These are phyloP conservation scores for Myoxocephalus aenaeus DNA, from an alignment of 2,797 vertebrate genomes.

Conservation along the genomic window DNA sequence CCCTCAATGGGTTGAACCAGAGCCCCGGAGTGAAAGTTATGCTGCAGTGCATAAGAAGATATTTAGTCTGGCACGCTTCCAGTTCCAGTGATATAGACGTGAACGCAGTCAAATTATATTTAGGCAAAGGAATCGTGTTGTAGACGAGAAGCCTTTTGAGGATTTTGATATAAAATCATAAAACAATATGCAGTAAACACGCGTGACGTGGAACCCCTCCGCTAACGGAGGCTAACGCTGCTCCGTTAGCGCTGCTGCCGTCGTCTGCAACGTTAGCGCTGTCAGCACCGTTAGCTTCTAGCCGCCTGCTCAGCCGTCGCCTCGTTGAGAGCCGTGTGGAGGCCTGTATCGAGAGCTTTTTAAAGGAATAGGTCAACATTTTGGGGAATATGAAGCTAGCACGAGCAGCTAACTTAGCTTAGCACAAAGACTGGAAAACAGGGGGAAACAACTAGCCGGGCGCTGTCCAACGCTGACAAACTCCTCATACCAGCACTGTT, in stretches of 20 bases:
- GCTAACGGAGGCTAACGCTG: too few species aligned
- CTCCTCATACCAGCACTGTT: too few species aligned
- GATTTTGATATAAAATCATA: not conserved
- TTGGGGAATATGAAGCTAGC: too few species aligned
- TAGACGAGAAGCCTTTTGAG: not conserved
- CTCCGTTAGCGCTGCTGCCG: not conserved
- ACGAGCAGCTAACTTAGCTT: too few species aligned
- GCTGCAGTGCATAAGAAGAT: conserved; percentile 21
- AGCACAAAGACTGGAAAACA: not conserved
- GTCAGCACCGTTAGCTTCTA: too few species aligned
- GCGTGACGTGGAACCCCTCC: too few species aligned
- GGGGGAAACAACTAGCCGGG: too few species aligned
- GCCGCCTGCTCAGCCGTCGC: not conserved
- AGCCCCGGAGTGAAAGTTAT: conserved; percentile 20
- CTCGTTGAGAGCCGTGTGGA: not conserved
- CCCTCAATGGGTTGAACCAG: conserved; percentile 13
- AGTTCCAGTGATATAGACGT: not conserved
- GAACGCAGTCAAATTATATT: conserved; percentile 8
- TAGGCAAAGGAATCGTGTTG: not conserved
- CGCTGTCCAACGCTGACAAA: too few species aligned
- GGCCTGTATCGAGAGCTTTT: not conserved
- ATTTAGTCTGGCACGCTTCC: not conserved
- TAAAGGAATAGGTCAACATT: not conserved
- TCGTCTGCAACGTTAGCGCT: not conserved
- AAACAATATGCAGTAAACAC: not conserved